Percentiles rank a stretch among this genome's conserved stretches.
These are phyloP conservation scores for Sterrhoptilus dennistouni DNA, from an alignment of 2,113 vertebrate genomes.

Conservation along the genomic window DNA sequence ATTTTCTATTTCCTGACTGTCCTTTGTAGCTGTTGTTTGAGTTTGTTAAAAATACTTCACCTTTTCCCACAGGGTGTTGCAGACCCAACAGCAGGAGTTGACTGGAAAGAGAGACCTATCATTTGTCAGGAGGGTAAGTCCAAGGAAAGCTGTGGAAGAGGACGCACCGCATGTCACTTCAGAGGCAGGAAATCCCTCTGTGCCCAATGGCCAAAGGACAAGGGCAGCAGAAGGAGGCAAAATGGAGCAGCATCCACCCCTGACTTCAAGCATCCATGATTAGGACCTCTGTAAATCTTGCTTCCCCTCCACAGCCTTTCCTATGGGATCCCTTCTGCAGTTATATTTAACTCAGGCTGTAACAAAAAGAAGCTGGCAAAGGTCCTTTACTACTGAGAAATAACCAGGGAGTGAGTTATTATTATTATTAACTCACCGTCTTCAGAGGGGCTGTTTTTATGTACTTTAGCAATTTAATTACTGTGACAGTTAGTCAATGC, in stretches of 20 bases:
- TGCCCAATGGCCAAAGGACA: rapidly evolving
- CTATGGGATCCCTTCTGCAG: not conserved
- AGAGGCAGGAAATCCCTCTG: not conserved
- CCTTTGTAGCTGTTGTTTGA: not conserved
- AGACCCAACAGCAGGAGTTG: not conserved
- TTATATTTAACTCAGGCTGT: not conserved
- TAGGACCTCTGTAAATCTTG: not conserved
- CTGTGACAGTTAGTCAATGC: not conserved
- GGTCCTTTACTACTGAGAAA: not conserved
- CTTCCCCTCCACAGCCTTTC: not conserved
- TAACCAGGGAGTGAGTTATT: not conserved
- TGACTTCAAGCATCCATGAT: rapidly evolving
- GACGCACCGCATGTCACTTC: rapidly evolving
- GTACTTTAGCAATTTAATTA: not conserved
- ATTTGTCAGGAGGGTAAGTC: not conserved
- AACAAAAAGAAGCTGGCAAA: not conserved
- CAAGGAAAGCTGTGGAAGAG: not conserved
- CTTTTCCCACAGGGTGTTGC: not conserved
- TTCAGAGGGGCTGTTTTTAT: not conserved
- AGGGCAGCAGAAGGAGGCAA: not conserved
- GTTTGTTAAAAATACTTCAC: not conserved
- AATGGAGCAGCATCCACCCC: not conserved
- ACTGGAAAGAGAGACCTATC: not conserved
- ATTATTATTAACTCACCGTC: not conserved
- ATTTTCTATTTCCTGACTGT: not conserved